Base-by-base conservation (phyloP, 2,113 vertebrate genomes). In the Cochlearius cochlearius region DNA sequence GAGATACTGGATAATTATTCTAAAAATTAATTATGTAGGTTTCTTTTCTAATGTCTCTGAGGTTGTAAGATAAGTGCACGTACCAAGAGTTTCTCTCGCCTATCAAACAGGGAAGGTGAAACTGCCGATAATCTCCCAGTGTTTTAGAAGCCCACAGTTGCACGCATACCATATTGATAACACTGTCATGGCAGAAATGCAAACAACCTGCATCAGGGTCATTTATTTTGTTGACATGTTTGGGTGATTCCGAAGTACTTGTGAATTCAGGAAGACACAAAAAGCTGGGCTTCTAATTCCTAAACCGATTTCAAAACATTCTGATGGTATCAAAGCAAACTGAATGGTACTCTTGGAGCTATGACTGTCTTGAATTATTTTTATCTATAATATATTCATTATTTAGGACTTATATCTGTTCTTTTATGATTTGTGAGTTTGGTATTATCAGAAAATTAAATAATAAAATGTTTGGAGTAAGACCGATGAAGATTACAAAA, bases 241-340 rank as follows among this genome's bases (percentile, higher is more conserved):
- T 92, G 79, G 64, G 69, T 76, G 73, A 74, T 91, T 85, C 39
- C 50, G 21, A 93, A 94, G 49, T 64, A 88, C 49, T 79, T 53
- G 23, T 41, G 74, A 91, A 95, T 83, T 90, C 77, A 94, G 43
- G 38, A 59, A 64, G 39, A 74, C 17, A 75, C 16, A 80, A 74
- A 91, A 96, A 78, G 32, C 72, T 45, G 8, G 15, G 43, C 15
- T 91, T 95, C 72, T 30, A 71, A 91, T 68, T 95, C 81, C 86
- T 71, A 81, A 95, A 75, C 26, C 64, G 64, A 94, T 94, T 93
- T 71, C 83, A 92, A 74, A 94, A 85, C 12, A 84, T 63, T 81
- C 71, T 89, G 90, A 94, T 91, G 59, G n/a, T 92, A 94, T 94
- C 94, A 88, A 71, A 93, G 38, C n/a, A 80, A 92, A 95, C 26